A percentile compares a stretch with the other conserved stretches of the same genome.
These are phyloP conservation scores for Lycaena phlaeas DNA, from an alignment of 2,888 invertebrate species.

Conservation along the genomic window DNA sequence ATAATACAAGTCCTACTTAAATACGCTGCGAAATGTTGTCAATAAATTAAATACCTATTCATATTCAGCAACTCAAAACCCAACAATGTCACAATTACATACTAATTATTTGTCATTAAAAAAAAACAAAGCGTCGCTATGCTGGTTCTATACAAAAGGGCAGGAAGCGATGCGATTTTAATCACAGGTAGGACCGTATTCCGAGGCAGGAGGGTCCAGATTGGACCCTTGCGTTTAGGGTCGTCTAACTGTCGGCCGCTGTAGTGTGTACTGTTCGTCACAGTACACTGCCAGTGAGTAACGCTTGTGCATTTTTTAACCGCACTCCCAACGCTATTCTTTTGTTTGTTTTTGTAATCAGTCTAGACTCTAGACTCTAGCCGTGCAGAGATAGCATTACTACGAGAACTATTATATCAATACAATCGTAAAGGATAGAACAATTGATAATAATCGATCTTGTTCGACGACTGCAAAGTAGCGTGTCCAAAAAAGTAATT, in stretches of 20 bases:
- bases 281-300: conserved; percentile 39
- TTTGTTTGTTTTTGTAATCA: conserved; percentile 3
- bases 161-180: conserved; percentile 53
- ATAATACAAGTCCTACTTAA: too few relatives aligned
- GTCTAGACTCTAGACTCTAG: too few relatives aligned
- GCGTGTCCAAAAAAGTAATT: too few relatives aligned
- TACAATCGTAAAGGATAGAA: too few relatives aligned
- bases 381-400: too few relatives aligned
- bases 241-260: conserved; percentile 13
- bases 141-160: conserved; percentile 41
- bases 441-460: too few relatives aligned
- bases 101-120: neutral
- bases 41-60: too few relatives aligned
- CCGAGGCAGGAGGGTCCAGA: conserved; percentile 15
- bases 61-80: too few relatives aligned
- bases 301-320: conserved; percentile 33
- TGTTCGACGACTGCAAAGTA: too few relatives aligned
- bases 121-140: conserved; percentile 23
- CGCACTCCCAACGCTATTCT: neutral
- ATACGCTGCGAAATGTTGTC: too few relatives aligned
- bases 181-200: conserved; percentile 39
- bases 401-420: too few relatives aligned
- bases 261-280: conserved; percentile 49
- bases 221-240: too few relatives aligned
- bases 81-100: neutral